A percentile compares a stretch with the other conserved stretches of the same genome.
phyloP scores from a whole-genome alignment of 2,888 invertebrate species.

The Rugalucina vietnamica region DNA sequence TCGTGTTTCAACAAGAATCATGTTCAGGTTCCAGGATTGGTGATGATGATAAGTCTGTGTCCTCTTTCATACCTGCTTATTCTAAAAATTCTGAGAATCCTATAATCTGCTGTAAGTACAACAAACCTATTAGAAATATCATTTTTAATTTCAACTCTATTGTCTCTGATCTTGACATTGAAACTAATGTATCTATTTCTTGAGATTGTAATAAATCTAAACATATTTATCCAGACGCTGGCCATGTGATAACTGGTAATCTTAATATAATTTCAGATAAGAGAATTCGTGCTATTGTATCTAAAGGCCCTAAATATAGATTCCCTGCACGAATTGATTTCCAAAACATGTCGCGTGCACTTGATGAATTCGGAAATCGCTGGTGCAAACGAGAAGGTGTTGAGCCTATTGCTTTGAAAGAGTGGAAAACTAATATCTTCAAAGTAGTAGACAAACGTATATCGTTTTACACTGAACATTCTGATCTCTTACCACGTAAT shows the following conservation, averaged over 20 bases:
- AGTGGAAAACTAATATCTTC: not conserved
- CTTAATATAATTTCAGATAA: not conserved
- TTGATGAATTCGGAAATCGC: not conserved
- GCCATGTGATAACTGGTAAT: not conserved
- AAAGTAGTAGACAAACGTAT: not conserved
- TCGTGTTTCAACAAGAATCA: too few species aligned
- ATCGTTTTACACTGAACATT: not conserved
- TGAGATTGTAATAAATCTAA: not conserved
- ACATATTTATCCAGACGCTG: not conserved
- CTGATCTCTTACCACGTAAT: not conserved
- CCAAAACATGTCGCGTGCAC: not conserved
- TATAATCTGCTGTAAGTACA: not conserved
- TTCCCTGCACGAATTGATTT: not conserved
- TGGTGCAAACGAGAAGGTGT: not conserved
- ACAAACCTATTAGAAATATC: not conserved
- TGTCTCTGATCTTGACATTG: not conserved
- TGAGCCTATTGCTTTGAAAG: not conserved
- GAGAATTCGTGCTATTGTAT: not conserved
- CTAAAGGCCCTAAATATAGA: slow-evolving; percentile 6
- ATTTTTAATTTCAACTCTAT: not conserved
- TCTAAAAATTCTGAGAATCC: not conserved
- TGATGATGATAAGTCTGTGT: not conserved
- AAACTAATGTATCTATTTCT: not conserved
- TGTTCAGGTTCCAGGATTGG: not conserved
- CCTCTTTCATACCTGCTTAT: not conserved